Evolutionary conservation across 2,888 invertebrate genomes (phyloP).

Genomic region (Eristalis arbustorum): DNA sequence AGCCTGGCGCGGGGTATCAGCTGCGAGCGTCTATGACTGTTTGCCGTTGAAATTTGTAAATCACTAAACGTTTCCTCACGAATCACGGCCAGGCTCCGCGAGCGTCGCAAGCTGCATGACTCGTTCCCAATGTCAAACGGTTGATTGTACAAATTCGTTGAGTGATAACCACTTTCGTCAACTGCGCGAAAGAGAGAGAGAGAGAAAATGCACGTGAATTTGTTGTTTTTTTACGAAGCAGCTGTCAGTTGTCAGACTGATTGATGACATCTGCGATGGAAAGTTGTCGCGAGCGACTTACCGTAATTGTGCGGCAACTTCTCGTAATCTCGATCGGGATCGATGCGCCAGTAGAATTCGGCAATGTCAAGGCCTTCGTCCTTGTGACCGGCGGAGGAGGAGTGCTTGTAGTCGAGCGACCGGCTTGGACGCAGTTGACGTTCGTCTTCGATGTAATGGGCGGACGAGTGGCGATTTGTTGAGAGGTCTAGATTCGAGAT

Average conservation of each 20-base stretch:
- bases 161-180: slow-evolving; percentile 73
- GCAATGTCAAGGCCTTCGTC: slow-evolving; percentile 78
- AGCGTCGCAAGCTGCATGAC: slow-evolving; percentile 83
- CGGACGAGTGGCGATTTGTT: slow-evolving; percentile 78
- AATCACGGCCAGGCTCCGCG: slow-evolving; percentile 88
- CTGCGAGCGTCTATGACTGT: slow-evolving; percentile 86
- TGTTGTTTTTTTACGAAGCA: slow-evolving; percentile 20
- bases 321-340: slow-evolving; percentile 76
- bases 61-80: slow-evolving; percentile 89
- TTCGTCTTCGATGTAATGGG: slow-evolving; percentile 71
- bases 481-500: slow-evolving; percentile 82
- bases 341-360: slow-evolving; percentile 79
- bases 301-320: slow-evolving; percentile 64
- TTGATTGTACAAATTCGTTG: slow-evolving; percentile 72
- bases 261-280: background rate
- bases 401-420: slow-evolving; percentile 78
- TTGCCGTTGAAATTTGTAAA: slow-evolving; percentile 84
- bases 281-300: slow-evolving; percentile 18
- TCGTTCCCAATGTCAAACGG: slow-evolving; percentile 78
- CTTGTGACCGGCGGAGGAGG: slow-evolving; percentile 72
- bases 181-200: slow-evolving; percentile 61
- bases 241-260: slow-evolving; percentile 20
- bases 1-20: slow-evolving; percentile 90
- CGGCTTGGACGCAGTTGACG: slow-evolving; percentile 78
- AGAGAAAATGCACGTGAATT: slow-evolving; percentile 15